A percentile compares a stretch with the other conserved stretches of the same genome.
Evolutionary conservation across 2,113 vertebrate genomes (phyloP).

Genomic region (Poeciliopsis prolifica): DNA sequence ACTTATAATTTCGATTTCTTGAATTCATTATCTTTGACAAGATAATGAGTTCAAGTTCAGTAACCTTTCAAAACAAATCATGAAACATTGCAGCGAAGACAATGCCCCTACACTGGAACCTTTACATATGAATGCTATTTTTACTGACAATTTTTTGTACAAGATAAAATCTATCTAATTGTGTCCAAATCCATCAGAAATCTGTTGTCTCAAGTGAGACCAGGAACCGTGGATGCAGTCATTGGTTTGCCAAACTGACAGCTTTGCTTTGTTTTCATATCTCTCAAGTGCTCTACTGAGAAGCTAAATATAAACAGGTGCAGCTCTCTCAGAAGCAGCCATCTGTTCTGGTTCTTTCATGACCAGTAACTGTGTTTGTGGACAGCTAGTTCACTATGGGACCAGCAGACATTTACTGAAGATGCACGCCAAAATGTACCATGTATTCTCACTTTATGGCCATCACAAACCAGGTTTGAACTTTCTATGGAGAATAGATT

Average conservation of each 20-base stretch:
- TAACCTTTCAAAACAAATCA: slow-evolving; percentile 3
- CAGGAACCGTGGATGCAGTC: slow-evolving; percentile 48
- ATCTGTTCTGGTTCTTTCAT: slow-evolving; percentile 75
- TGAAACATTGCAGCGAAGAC: neutral
- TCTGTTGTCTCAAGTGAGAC: slow-evolving; percentile 60
- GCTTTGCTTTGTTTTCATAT: slow-evolving; percentile 76
- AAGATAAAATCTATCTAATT: slow-evolving; percentile 34
- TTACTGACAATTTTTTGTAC: slow-evolving; percentile 4
- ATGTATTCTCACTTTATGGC: neutral
- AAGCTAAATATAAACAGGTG: slow-evolving; percentile 82
- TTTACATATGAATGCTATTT: slow-evolving; percentile 23
- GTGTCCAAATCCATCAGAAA: slow-evolving; percentile 53
- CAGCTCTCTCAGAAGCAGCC: slow-evolving; percentile 69
- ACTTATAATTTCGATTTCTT: neutral
- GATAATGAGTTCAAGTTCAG: neutral
- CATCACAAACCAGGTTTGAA: neutral
- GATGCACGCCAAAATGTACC: slow-evolving; percentile 5
- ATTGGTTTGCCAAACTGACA: slow-evolving; percentile 70
- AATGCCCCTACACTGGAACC: slow-evolving; percentile 8
- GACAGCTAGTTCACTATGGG: slow-evolving; percentile 24
- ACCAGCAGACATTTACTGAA: slow-evolving; percentile 11
- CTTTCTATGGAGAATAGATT: neutral
- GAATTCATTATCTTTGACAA: neutral
- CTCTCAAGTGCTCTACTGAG: slow-evolving; percentile 77
- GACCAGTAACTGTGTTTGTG: slow-evolving; percentile 32